Evolutionary conservation across 2,113 vertebrate genomes (phyloP).

Genomic region (Plectropomus leopardus): DNA sequence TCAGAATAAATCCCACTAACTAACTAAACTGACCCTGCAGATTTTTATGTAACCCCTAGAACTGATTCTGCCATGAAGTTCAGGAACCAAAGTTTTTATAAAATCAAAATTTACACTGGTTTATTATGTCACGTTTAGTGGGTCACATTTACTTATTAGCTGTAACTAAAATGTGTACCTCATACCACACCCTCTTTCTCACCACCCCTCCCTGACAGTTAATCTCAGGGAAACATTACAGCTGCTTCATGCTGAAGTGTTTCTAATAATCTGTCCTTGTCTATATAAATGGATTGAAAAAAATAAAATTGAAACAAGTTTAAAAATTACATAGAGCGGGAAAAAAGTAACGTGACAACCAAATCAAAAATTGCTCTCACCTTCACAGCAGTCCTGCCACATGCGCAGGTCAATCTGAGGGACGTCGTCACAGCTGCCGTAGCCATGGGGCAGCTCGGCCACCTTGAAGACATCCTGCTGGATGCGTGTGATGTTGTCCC

Average conservation of each 20-base stretch:
- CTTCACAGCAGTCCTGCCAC: slow-evolving; percentile 99
- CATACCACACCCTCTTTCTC: too few species aligned
- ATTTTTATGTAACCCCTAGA: neutral
- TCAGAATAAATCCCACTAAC: slow-evolving; percentile 7
- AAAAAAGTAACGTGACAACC: neutral
- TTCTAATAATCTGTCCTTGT: neutral
- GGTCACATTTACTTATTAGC: too few species aligned
- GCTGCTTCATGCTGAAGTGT: neutral
- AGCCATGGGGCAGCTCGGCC: slow-evolving; percentile 93
- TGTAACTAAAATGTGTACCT: too few species aligned
- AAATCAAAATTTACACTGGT: neutral
- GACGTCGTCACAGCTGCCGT: slow-evolving; percentile 90
- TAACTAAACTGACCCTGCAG: neutral
- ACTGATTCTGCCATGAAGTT: neutral
- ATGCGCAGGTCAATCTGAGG: slow-evolving; percentile 94
- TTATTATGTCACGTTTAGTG: too few species aligned
- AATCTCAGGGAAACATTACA: too few species aligned
- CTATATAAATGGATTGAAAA: neutral
- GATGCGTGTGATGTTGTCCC: slow-evolving; percentile 96
- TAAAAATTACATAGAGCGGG: neutral
- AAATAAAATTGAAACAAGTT: neutral
- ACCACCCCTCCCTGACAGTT: too few species aligned
- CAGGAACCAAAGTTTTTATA: neutral
- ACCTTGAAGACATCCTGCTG: slow-evolving; percentile 93
- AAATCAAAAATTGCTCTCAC: slow-evolving; percentile 68